Conservation (phyloP, 2,797 vertebrate genomes). For the Capromys pilorides region DNA sequence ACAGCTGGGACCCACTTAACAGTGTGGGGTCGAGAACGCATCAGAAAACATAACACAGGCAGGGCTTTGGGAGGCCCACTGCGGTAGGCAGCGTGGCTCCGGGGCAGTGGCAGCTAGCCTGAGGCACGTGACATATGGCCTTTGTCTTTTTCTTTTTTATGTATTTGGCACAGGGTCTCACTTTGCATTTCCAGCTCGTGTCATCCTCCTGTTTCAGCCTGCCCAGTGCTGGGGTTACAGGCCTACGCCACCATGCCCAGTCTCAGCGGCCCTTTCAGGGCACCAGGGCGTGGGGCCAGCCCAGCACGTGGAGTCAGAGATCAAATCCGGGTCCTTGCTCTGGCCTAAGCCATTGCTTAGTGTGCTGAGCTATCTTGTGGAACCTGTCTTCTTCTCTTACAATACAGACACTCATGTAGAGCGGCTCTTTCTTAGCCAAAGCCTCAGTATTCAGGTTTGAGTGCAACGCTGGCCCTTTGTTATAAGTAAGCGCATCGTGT, state of each 20-base stretch:
- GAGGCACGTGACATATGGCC: neutral
- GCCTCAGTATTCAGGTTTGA: neutral
- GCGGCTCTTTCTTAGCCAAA: neutral
- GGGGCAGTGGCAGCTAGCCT: neutral
- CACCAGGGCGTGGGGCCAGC: too few relatives aligned
- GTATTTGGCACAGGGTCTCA: too few relatives aligned
- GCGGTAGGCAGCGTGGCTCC: neutral
- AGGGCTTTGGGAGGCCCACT: fast-evolving
- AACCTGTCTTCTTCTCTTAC: neutral
- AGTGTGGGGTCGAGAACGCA: neutral
- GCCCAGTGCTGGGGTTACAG: too few relatives aligned
- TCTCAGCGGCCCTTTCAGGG: too few relatives aligned
- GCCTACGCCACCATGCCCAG: too few relatives aligned
- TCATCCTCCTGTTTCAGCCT: too few relatives aligned
- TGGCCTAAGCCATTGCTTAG: too few relatives aligned
- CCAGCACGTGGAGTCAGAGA: too few relatives aligned
- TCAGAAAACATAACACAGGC: neutral
- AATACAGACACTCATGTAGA: neutral
- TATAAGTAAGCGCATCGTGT: neutral
- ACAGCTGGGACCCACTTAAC: neutral
- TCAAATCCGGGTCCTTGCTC: too few relatives aligned
- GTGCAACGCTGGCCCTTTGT: neutral
- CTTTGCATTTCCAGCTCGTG: too few relatives aligned
- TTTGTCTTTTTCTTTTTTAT: neutral
- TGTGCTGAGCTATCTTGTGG: too few relatives aligned